Evolutionary conservation across 2,888 invertebrate species (phyloP), one percentile per base, ranked within the genome.

Genomic region (Cheilosia grossa): DNA sequence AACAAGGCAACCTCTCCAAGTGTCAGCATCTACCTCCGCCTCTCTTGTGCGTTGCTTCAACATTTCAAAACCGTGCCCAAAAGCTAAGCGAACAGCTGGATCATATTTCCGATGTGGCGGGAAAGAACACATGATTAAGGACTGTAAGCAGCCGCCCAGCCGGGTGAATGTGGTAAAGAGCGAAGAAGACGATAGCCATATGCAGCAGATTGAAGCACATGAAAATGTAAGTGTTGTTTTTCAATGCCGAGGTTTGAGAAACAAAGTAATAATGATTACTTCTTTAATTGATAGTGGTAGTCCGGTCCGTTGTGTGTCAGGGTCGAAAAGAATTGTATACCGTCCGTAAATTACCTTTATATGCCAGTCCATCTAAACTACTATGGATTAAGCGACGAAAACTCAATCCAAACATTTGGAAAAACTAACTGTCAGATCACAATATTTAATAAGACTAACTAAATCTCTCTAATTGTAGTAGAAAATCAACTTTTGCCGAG

Each of bases 271-370:
- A 40, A 33, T 7, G 6, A 27, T 3, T 42, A 27, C 21, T 21
- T 67, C 63, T 47, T n/a, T 47, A 27, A 44, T 61, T 53, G 67
- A 54, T 21, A 53, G 67, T 67, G 54, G 54, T 40, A 67, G 51
- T 10, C 40, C 53, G 40, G 40, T 53, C 21, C 53, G 67, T 33
- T 67, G 53, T 15, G 15, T 67, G 7, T n/a, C n/a, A n/a, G n/a
- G n/a, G n/a, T n/a, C n/a, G 3, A 42, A 27, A 42, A 21, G 40
- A 40, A 53, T n/a, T 17, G 15, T 27, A 24, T 53, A 2, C 54
- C 67, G 7, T 37, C 21, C 13, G 40, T 54, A 3, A 10, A 49
- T 37, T 13, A 5, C 51, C 4, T 21, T 24, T 24, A 53, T 42
- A n/a, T 6, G 3, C 40, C 15, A 24, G 19, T 54, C 7, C 5